These are phyloP conservation scores for Notarius lentiginosus DNA, from an alignment of 2,113 vertebrate species.

Conservation along the genomic window DNA sequence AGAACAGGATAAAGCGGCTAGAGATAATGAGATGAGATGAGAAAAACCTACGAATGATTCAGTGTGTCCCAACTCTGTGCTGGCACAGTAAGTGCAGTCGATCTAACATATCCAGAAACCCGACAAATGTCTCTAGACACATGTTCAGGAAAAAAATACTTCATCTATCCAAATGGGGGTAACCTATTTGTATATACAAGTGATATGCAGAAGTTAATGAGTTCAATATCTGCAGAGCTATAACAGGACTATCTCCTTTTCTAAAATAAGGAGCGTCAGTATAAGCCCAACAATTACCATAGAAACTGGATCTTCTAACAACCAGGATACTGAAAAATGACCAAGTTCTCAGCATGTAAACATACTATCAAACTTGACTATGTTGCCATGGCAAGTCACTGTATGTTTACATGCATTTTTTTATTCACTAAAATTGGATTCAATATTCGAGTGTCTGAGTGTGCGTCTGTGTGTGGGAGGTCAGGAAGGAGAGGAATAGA, in stretches of 20 bases:
- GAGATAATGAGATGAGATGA: too few species aligned
- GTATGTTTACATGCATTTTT: constrained; percentile 51
- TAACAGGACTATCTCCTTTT: constrained; percentile 12
- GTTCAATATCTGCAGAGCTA: constrained; percentile 39
- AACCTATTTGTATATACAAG: not conserved
- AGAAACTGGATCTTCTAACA: constrained; percentile 55
- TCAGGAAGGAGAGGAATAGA: constrained; percentile 2
- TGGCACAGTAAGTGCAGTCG: not conserved
- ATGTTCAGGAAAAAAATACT: not conserved
- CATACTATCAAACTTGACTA: constrained; percentile 48
- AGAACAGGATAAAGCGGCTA: too few species aligned
- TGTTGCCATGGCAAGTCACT: constrained; percentile 54
- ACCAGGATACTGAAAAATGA: constrained; percentile 47
- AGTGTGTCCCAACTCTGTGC: too few species aligned
- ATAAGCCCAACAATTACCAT: constrained; percentile 53
- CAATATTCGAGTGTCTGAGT: constrained; percentile 32
- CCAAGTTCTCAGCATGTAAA: constrained; percentile 50
- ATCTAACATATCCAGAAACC: not conserved
- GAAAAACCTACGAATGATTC: too few species aligned
- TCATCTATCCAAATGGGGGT: not conserved
- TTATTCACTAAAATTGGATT: constrained; percentile 43
- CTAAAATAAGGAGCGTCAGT: constrained; percentile 33
- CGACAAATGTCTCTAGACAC: not conserved
- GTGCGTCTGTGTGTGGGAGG: constrained; percentile 10
- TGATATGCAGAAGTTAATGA: constrained; percentile 23